Base-by-base conservation (phyloP, 2,888 invertebrate genomes). In the Cremastinae sp. region DNA sequence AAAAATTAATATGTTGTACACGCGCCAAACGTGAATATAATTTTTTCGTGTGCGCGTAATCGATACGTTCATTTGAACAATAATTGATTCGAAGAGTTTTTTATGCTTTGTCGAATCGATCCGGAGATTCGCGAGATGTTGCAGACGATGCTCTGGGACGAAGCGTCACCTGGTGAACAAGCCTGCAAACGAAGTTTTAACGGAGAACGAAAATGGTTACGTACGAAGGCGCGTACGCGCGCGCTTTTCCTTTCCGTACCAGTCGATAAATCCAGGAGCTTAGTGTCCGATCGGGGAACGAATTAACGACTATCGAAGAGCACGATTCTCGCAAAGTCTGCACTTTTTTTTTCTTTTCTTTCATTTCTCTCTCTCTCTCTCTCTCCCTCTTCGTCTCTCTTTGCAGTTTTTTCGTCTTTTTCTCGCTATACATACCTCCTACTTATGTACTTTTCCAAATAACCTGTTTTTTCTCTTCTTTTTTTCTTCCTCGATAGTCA, bases 261-360 rank as follows among this genome's bases (percentile, higher is more conserved):
- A 69, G 74, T 76, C 76, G 76, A 76, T 76, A 76, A 76, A 76
- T 76, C 69, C 69, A 58, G 36, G 74, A 74, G 76, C 76, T 76
- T 76, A 76, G 76, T 76, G 59, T 64, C 65, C 76, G 76, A 76
- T 76, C 76, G 68, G 74, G 59, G 70, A 76, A 76, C 74, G 76
- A 76, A 76, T 76, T 76, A 76, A 76, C 76, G 76, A 74, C 74
- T 69, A 65, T 70, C 69, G 74, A 74, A 76, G 74, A 76, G 69
- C 76, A 76, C 74, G 76, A 74, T 76, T 76, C 74, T 74, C 74
- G 76, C 76, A 68, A 64, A 73, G 73, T 76, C 68, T 69, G 69
- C 76, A 74, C 59, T 69, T 76, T 64, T 66, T 45, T 71, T 28
- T 66, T 18, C n/a, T n/a, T n/a, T n/a, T n/a, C n/a, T n/a, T n/a